Percentiles rank a stretch among this genome's conserved stretches.
Evolutionary conservation across 2,797 vertebrate genomes (phyloP).

Genomic region (Amniataba percoides): DNA sequence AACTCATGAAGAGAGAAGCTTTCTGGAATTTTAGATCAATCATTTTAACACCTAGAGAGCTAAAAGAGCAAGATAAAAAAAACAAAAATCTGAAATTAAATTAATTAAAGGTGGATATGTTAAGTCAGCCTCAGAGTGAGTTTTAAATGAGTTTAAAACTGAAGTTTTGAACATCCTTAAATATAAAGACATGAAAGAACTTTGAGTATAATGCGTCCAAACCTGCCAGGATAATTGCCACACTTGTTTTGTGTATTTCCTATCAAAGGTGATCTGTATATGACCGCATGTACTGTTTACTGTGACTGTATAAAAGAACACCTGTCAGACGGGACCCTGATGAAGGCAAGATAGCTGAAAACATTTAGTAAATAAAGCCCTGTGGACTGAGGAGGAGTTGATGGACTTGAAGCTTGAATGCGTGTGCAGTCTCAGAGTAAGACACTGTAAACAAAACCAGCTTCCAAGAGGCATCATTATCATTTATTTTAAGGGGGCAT

Average conservation of each 20-base stretch:
- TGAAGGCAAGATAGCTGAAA: neutral
- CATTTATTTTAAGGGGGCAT: conserved; percentile 11
- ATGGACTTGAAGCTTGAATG: neutral
- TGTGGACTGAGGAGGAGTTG: neutral
- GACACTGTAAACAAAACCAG: neutral
- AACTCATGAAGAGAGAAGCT: neutral
- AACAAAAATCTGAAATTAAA: neutral
- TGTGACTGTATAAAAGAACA: neutral
- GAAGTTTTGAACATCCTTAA: too few relatives aligned
- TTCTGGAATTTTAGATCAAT: neutral
- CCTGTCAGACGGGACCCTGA: neutral
- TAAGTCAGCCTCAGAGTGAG: neutral
- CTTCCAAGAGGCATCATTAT: neutral
- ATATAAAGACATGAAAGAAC: neutral
- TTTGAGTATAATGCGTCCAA: neutral
- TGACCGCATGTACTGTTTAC: too few relatives aligned
- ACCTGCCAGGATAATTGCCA: too few relatives aligned
- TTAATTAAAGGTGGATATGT: neutral
- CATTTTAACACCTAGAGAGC: neutral
- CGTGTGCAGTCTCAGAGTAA: neutral
- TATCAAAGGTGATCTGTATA: neutral
- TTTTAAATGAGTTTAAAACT: neutral
- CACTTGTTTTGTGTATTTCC: too few relatives aligned
- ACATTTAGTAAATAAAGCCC: neutral
- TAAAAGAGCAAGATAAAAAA: neutral